Base-by-base conservation (phyloP, 2,888 invertebrate species). In the Tuta absoluta region DNA sequence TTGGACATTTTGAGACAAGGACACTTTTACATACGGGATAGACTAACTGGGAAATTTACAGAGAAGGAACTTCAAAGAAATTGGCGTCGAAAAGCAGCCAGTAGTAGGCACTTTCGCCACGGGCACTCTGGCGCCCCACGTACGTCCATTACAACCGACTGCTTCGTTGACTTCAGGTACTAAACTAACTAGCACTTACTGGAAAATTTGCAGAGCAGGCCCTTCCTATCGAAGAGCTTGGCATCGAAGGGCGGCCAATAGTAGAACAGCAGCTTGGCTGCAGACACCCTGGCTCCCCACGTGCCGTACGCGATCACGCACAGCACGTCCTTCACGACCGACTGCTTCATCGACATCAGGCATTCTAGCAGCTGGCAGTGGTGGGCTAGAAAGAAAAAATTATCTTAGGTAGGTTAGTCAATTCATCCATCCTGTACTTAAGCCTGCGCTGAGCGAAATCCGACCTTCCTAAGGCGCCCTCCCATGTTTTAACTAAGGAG, bases 231-330 rank as follows among this genome's bases (percentile, higher is more conserved):
- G 76, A 98, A 96, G 7, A 98, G 93, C 79, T 97, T 96, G 24
- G 98, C 96, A 87, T 99, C 98, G 78, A 99, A 96, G 3, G 98
- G 97, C 4, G 99, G 99, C 99, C 99, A 99, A 86, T 99, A 99
- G 92, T 99, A 98, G 90, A 99, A 99, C 60, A 99, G 93, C 48
- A 99, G 93, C 89, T 99, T 98, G 63, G 98, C 98, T 0, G 99
- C 99, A 0, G 98, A 98, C n/a, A 97, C 95, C 62, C 98, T 92
- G 0, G 99, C 97, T 62, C 96, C 95, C 69, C 97, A 95, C 0
- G 99, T 98, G 56, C 99, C 99, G 86, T 99, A 98, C 12, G 99
- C 99, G 70, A 99, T 96, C 38, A 99, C 98, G 82, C 97, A 97
- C 38, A 99, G 92, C 66, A 99, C 94, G 85, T 99, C 99, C 87